Percentiles rank a stretch among this genome's conserved stretches.
Conservation (phyloP, 2,888 invertebrate species). For the Uloborus plumipes region DNA sequence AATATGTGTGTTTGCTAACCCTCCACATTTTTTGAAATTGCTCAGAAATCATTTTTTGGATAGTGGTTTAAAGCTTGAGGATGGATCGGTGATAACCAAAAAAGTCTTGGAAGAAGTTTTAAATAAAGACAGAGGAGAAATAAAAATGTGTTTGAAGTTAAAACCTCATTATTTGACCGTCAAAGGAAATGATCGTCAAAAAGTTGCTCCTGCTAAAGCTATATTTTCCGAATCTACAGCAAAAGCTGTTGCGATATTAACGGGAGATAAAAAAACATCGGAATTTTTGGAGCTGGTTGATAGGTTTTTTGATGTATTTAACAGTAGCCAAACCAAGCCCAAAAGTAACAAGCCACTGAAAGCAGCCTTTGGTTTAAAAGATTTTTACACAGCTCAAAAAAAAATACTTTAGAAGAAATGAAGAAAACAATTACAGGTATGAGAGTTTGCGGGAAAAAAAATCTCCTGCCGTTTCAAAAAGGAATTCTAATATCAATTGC, state of each 20-base stretch:
- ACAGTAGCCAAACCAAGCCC: neutral
- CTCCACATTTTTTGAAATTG: constrained; percentile 7
- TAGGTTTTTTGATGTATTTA: constrained; percentile 2
- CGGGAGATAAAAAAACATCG: neutral
- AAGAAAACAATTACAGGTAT: neutral
- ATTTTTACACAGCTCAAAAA: neutral
- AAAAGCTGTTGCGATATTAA: neutral
- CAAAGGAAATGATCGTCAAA: constrained; percentile 11
- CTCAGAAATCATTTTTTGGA: constrained; percentile 9
- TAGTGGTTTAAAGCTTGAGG: neutral
- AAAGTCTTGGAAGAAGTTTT: neutral
- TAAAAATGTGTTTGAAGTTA: neutral
- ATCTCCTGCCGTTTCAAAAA: neutral
- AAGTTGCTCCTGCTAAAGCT: constrained; percentile 4
- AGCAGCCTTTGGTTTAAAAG: neutral
- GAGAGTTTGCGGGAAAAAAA: neutral
- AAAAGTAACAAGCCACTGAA: neutral
- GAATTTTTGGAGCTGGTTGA: neutral
- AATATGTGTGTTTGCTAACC: constrained; percentile 3
- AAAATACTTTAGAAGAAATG: too few species aligned
- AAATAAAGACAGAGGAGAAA: constrained; percentile 8
- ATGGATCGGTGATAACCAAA: neutral
- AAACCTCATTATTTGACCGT: neutral
- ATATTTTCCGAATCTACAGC: neutral
- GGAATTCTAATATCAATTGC: neutral